Evolutionary conservation across 2,113 vertebrate species (phyloP).

Genomic region (Glareola pratincola): DNA sequence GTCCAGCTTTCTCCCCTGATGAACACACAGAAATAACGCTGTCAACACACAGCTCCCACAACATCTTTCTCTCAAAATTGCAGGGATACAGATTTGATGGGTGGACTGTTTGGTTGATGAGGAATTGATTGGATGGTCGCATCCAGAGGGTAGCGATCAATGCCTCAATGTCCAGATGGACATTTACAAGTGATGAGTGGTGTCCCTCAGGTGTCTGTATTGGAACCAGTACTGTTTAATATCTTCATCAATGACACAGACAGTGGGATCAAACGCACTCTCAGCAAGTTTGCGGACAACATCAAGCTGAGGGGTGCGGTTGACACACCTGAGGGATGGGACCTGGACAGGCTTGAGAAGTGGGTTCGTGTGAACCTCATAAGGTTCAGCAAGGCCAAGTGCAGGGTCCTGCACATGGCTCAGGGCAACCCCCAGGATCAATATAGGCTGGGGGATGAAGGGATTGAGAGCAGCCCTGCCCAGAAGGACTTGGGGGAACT

Average conservation of each 20-base stretch:
- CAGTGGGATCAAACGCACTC: rapidly evolving
- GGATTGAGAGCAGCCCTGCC: background rate
- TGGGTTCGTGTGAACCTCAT: rapidly evolving
- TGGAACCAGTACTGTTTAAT: background rate
- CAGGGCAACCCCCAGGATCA: rapidly evolving
- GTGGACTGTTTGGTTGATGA: background rate
- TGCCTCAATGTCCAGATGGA: rapidly evolving
- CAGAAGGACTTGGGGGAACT: background rate
- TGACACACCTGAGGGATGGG: rapidly evolving
- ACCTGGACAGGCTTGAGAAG: background rate
- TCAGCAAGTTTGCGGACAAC: background rate
- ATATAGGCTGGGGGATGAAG: background rate
- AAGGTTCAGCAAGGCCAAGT: background rate
- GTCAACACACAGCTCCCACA: background rate
- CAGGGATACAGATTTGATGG: background rate
- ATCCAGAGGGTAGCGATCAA: background rate
- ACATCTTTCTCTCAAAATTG: background rate
- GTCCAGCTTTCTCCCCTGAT: background rate
- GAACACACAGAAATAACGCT: background rate
- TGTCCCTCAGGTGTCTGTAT: rapidly evolving
- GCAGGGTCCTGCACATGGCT: rapidly evolving
- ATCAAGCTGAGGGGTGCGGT: rapidly evolving
- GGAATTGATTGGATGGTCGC: rapidly evolving
- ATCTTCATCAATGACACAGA: background rate
- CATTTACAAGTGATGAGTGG: too few species aligned